phyloP scores from a whole-genome alignment of 2,797 vertebrate species.

The Rhinella marina region DNA sequence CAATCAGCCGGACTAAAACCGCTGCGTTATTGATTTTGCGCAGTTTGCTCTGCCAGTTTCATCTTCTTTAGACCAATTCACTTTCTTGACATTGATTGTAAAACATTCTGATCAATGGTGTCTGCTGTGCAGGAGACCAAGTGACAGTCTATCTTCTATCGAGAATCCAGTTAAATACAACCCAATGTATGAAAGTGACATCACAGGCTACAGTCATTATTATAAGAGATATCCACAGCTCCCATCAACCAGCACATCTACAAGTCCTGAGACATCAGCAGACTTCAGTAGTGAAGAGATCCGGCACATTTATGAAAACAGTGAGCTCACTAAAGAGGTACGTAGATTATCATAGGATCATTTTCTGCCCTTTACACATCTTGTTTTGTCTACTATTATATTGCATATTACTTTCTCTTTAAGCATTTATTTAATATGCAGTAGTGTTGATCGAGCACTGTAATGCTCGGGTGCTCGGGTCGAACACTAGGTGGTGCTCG shows the following conservation, averaged over 20 bases:
- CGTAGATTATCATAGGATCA: not conserved
- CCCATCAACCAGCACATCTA: slow-evolving; percentile 79
- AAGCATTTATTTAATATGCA: not conserved
- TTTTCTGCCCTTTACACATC: not conserved
- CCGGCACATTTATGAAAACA: slow-evolving; percentile 92
- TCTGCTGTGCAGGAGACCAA: slow-evolving; percentile 71
- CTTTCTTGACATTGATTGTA: not conserved
- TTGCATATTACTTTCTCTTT: not conserved
- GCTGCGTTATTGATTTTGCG: not conserved
- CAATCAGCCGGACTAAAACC: not conserved
- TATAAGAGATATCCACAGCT: slow-evolving; percentile 82
- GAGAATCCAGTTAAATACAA: slow-evolving; percentile 92
- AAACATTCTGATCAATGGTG: not conserved
- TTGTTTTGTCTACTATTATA: not conserved
- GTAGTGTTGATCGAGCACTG: no score
- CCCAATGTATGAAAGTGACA: slow-evolving; percentile 88
- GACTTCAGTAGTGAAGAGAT: slow-evolving; percentile 96
- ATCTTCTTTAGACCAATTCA: not conserved
- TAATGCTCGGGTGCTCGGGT: no score
- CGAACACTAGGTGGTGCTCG: no score
- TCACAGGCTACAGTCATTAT: slow-evolving; percentile 84
- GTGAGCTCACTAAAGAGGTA: slow-evolving; percentile 91
- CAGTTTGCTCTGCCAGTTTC: not conserved
- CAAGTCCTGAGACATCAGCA: slow-evolving; percentile 84
- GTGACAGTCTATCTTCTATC: slow-evolving; percentile 84